Conservation (phyloP, 2,113 vertebrate species). For the Leptosomus discolor region DNA sequence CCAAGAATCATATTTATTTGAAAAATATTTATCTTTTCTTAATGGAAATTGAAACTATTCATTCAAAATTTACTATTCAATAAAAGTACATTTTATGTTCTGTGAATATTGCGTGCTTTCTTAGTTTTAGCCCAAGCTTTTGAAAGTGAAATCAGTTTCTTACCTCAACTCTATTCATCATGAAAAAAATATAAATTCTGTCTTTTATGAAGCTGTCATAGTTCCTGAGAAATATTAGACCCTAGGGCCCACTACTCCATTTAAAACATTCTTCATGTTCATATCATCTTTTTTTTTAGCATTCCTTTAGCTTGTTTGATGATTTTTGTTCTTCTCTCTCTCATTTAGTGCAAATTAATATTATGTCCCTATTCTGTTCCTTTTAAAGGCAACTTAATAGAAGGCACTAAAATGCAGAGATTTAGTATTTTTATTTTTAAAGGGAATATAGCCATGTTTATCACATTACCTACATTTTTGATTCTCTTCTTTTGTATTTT, state of each 20-base stretch:
- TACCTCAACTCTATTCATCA: background rate
- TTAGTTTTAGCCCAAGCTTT: background rate
- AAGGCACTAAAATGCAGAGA: background rate
- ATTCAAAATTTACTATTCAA: background rate
- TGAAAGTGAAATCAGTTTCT: background rate
- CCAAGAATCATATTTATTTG: background rate
- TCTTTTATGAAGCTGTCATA: constrained; percentile 14
- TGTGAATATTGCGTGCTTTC: background rate
- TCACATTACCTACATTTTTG: background rate
- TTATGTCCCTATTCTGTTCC: background rate
- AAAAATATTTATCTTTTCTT: background rate
- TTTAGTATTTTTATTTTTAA: background rate
- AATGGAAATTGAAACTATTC: background rate
- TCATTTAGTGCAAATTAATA: background rate
- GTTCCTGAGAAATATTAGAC: constrained; percentile 25
- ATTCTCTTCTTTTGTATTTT: background rate
- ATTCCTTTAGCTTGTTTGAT: background rate
- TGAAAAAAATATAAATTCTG: background rate
- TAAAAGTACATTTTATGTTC: background rate
- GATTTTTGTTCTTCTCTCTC: background rate
- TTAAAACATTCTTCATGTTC: background rate
- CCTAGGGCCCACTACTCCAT: background rate
- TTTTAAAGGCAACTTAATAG: background rate
- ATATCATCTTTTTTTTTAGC: background rate
- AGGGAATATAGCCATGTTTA: background rate